Evolutionary conservation across 2,797 vertebrate species (phyloP), one percentile per base, ranked within the genome.

Genomic region (Cirrhinus molitorella): DNA sequence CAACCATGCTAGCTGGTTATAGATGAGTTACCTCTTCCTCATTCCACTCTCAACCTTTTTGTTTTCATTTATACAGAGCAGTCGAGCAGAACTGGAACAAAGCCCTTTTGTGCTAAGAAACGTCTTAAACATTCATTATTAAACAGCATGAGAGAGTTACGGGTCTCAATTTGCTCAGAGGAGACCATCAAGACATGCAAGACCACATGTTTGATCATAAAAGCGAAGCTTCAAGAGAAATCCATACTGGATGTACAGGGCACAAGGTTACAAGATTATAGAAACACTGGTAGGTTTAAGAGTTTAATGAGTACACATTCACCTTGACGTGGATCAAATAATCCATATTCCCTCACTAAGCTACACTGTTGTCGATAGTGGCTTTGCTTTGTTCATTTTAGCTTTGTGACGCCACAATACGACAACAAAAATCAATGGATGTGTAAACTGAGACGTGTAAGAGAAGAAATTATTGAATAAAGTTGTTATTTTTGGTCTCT

Each of bases 51-150:
- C 70, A 73, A 81, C 90, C 89, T 90, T 89, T 91, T 84, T 87
- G 75, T n/a, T 72, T 74, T 84, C 79, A 79, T 88, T 85, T 87
- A 85, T 86, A 86, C 53, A 71, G 84, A 53, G 80, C 86, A 89
- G 89, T 87, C 85, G 75, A 90, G 91, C 84, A 73, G 83, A 93
- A 90, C 80, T 80, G 47, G 75, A 77, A 91, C 90, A 92, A 87
- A 87, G 84, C 67, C 87, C 90, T 91, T 83, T 91, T 91, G 88
- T 89, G 83, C 79, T 66, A 55, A 73, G 85, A 79, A 85, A 82
- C 55, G 23, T 31, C 88, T 75, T 81, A 53, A 79, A 89, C 88
- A 90, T 94, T 85, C 88, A 93, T 91, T 90, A 92, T 93, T 91
- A 87, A 93, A 86, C 76, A 87, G 72, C 87, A 59, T 19, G 55